Evolutionary conservation across 2,797 vertebrate species (phyloP).

Genomic region (Petrocephalus sullivani): DNA sequence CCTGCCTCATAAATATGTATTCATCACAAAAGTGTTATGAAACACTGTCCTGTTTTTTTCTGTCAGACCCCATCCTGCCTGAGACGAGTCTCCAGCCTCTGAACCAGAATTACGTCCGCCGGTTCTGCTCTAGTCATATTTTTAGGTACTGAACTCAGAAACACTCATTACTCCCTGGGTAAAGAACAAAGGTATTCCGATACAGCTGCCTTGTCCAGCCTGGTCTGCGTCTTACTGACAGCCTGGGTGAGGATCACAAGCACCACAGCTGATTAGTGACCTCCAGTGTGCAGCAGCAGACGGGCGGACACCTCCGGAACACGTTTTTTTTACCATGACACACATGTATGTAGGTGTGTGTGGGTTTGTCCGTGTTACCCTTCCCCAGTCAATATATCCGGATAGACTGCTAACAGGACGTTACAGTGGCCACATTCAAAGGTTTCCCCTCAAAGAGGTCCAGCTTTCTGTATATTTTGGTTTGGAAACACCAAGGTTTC

Average conservation of each 20-base stretch:
- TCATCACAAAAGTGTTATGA: not conserved
- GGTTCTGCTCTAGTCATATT: not conserved
- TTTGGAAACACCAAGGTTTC: not conserved
- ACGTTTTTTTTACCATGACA: not conserved
- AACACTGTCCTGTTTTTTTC: not conserved
- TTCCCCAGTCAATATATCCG: not conserved
- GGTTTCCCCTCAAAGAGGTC: not conserved
- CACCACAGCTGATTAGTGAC: not conserved
- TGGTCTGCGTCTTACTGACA: not conserved
- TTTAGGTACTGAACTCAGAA: not conserved
- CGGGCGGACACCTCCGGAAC: not conserved
- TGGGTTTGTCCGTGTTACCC: not conserved
- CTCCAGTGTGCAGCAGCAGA: not conserved
- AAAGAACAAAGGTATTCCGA: not conserved
- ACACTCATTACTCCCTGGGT: not conserved
- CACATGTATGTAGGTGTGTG: not conserved
- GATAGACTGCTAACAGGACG: not conserved
- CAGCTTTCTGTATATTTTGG: not conserved
- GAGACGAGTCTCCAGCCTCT: not conserved
- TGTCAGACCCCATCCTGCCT: not conserved
- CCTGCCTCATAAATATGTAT: slow-evolving; percentile 4
- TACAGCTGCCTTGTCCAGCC: not conserved
- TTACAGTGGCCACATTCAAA: not conserved
- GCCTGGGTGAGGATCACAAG: not conserved
- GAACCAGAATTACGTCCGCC: not conserved